A percentile compares a stretch with the other conserved stretches of the same genome.
phyloP scores from a whole-genome alignment of 1,140 invertebrate species.

The Drosophila ananassae region DNA sequence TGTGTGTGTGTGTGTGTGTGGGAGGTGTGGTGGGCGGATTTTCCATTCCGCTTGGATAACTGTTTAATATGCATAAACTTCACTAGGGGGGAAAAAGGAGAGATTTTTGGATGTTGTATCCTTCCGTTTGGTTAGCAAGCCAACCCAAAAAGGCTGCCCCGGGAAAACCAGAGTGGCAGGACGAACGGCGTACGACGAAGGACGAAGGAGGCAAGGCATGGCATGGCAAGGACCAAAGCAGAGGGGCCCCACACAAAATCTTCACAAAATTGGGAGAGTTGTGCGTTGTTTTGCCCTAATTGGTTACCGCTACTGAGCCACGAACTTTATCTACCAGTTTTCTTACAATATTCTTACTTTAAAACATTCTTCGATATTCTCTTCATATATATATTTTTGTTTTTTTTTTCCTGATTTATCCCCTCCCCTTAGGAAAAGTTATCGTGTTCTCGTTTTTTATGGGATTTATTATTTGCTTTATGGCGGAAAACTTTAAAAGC shows the following conservation, averaged over 20 bases:
- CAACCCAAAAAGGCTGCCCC: constrained; percentile 24
- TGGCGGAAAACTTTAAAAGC: constrained; percentile 39
- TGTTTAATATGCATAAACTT: constrained; percentile 76
- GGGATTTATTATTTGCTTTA: constrained; percentile 45
- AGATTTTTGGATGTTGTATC: constrained; percentile 58
- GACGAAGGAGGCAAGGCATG: no score
- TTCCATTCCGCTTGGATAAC: constrained; percentile 64
- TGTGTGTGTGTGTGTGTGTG: not conserved
- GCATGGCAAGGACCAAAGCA: no score
- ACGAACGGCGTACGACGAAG: no score
- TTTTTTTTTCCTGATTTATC: constrained; percentile 4
- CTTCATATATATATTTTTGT: not conserved
- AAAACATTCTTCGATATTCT: constrained; percentile 12
- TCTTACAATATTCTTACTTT: constrained; percentile 28
- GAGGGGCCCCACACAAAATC: not conserved
- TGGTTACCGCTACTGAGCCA: constrained; percentile 49
- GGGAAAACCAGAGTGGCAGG: no score
- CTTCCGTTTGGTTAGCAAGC: constrained; percentile 53
- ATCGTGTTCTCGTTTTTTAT: constrained; percentile 26
- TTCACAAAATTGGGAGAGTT: not conserved
- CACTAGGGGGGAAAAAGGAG: constrained; percentile 34
- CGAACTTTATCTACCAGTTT: constrained; percentile 54
- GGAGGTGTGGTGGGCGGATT: not conserved
- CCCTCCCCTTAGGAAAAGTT: constrained; percentile 16
- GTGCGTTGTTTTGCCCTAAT: constrained; percentile 53